phyloP scores from a whole-genome alignment of 1,140 invertebrate species.

The Pseudomyrmex dendroicus region DNA sequence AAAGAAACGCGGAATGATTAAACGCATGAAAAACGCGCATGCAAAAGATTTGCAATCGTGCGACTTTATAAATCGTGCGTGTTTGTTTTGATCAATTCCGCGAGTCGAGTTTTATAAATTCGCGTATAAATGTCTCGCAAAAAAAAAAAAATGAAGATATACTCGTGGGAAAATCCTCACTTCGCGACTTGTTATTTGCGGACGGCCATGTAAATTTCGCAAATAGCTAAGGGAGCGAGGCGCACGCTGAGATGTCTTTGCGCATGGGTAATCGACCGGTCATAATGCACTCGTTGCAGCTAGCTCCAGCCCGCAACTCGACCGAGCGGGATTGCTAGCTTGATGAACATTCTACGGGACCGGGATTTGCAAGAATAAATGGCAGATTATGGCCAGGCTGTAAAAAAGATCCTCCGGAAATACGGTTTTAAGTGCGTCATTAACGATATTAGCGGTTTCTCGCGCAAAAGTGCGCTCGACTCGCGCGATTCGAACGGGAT shows the following conservation, averaged over 20 bases:
- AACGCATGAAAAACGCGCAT: neutral
- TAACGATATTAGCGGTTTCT: slow-evolving; percentile 62
- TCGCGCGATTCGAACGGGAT: slow-evolving; percentile 12
- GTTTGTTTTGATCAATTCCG: slow-evolving; percentile 9
- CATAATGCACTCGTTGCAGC: slow-evolving; percentile 53
- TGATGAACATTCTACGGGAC: slow-evolving; percentile 41
- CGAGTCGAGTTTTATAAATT: slow-evolving; percentile 4
- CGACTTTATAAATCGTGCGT: neutral
- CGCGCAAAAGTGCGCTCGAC: slow-evolving; percentile 19
- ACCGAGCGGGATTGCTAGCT: slow-evolving; percentile 39
- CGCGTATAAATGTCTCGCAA: neutral
- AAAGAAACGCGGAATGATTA: slow-evolving; percentile 26
- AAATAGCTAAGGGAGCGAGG: slow-evolving; percentile 8
- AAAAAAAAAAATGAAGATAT: neutral
- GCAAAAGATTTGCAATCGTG: neutral
- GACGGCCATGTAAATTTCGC: slow-evolving; percentile 16
- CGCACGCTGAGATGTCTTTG: slow-evolving; percentile 26
- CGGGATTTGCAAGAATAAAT: slow-evolving; percentile 57
- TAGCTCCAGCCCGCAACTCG: slow-evolving; percentile 4
- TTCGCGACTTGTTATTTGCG: no score
- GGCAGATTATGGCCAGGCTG: slow-evolving; percentile 46
- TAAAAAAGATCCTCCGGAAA: slow-evolving; percentile 53
- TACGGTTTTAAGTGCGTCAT: slow-evolving; percentile 54
- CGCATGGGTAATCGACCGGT: slow-evolving; percentile 47
- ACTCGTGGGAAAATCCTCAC: no score